Evolutionary conservation across 2,797 vertebrate species (phyloP).

Genomic region (Acestrorhynchus altus): DNA sequence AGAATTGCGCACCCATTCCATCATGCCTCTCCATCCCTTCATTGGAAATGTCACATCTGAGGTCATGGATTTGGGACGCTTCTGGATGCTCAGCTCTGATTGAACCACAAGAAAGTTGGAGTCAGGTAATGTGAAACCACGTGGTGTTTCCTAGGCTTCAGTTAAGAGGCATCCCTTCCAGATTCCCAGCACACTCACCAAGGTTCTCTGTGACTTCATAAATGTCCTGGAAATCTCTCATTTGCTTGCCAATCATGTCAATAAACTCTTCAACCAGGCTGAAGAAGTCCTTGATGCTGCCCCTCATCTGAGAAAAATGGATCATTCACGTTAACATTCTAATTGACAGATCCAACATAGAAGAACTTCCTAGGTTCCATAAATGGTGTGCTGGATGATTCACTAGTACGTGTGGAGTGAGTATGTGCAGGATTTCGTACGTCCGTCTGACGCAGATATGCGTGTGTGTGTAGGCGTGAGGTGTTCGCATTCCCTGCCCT

Average conservation of each 20-base stretch:
- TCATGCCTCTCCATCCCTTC: constrained; percentile 95
- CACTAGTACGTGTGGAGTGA: constrained; percentile 54
- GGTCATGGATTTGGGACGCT: constrained; percentile 85
- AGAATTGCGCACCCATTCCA: constrained; percentile 92
- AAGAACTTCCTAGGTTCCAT: constrained; percentile 72
- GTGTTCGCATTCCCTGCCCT: constrained; percentile 66
- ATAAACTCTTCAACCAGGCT: constrained; percentile 93
- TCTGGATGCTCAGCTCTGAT: constrained; percentile 91
- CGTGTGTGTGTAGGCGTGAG: constrained; percentile 74
- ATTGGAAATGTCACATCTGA: constrained; percentile 94
- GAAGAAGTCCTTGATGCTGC: constrained; percentile 90
- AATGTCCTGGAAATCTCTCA: constrained; percentile 96
- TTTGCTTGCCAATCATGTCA: constrained; percentile 91
- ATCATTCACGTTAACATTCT: constrained; percentile 48
- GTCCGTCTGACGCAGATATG: constrained; percentile 77
- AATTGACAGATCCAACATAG: constrained; percentile 61
- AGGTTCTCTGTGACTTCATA: constrained; percentile 98
- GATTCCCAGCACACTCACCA: constrained; percentile 80
- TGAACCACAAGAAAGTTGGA: not conserved
- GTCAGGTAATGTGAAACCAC: not conserved
- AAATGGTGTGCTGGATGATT: constrained; percentile 76
- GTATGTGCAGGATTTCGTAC: constrained; percentile 69
- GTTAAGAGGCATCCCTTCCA: no score
- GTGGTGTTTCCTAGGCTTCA: no score
- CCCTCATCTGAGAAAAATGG: constrained; percentile 84